These are phyloP conservation scores for Coregonus clupeaformis DNA, from an alignment of 2,113 vertebrate species.

Conservation along the genomic window DNA sequence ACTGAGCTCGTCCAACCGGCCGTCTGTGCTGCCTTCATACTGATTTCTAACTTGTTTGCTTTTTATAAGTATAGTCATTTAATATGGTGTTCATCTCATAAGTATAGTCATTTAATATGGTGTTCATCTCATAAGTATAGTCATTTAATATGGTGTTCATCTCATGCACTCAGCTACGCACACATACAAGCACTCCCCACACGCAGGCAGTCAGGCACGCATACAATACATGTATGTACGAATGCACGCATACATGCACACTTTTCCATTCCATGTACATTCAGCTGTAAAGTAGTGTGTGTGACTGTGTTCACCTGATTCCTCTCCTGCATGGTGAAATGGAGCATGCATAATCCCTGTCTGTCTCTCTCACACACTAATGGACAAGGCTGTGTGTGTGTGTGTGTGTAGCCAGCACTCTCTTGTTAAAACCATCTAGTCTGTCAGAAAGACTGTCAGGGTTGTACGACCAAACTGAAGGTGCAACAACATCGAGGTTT, in stretches of 20 bases:
- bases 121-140: too few species aligned
- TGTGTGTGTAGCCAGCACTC: neutral
- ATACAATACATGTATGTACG: neutral
- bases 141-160: neutral
- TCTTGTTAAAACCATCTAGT: too few species aligned
- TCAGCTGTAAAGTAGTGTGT: slow-evolving; percentile 2
- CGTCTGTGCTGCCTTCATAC: too few species aligned
- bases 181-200: neutral
- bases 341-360: slow-evolving; percentile 56
- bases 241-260: neutral
- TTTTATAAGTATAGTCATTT: too few species aligned
- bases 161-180: neutral
- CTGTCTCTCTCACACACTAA: neutral
- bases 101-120: too few species aligned
- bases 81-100: too few species aligned
- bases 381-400: slow-evolving; percentile 15
- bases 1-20: neutral
- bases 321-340: slow-evolving; percentile 47
- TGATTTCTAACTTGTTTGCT: too few species aligned
- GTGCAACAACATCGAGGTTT: too few species aligned
- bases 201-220: neutral
- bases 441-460: too few species aligned
- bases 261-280: slow-evolving; percentile 7
- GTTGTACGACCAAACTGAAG: too few species aligned
- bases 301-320: slow-evolving; percentile 35